These are phyloP conservation scores for Drosophila nigricruria DNA, from an alignment of 2,888 invertebrate genomes.

Conservation along the genomic window DNA sequence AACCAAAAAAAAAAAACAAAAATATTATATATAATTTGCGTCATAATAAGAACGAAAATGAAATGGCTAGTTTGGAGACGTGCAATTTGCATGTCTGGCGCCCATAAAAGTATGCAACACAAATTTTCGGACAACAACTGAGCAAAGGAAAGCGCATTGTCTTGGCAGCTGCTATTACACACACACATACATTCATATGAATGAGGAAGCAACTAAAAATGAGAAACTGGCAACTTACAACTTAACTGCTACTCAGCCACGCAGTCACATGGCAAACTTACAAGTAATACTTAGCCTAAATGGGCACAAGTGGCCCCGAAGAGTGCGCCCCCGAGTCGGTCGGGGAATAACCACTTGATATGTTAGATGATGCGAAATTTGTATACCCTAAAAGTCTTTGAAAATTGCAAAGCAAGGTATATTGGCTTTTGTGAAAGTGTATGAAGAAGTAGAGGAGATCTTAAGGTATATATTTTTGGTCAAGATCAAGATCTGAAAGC, in stretches of 20 bases:
- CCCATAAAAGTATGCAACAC: slow-evolving; percentile 72
- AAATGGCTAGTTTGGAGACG: slow-evolving; percentile 33
- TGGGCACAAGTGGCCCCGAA: slow-evolving; percentile 68
- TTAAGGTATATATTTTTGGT: background rate
- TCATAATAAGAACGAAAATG: slow-evolving; percentile 46
- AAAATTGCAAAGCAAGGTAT: background rate
- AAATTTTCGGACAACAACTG: slow-evolving; percentile 52
- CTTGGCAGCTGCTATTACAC: slow-evolving; percentile 55
- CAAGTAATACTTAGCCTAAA: slow-evolving; percentile 79
- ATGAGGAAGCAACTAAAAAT: slow-evolving; percentile 5
- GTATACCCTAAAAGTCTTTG: slow-evolving; percentile 6
- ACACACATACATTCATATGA: background rate
- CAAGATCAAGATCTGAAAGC: background rate
- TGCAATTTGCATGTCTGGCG: slow-evolving; percentile 62
- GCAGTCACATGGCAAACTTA: slow-evolving; percentile 80
- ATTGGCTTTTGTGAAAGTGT: background rate
- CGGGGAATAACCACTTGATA: slow-evolving; percentile 42
- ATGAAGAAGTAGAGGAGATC: background rate
- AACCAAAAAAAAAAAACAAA: slow-evolving; percentile 9
- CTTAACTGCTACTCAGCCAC: slow-evolving; percentile 67
- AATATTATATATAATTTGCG: slow-evolving; percentile 72
- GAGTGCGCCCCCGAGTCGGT: slow-evolving; percentile 16
- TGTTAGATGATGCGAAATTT: slow-evolving; percentile 70
- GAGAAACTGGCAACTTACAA: slow-evolving; percentile 25
- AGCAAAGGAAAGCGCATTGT: slow-evolving; percentile 60